Conservation (phyloP, 2,888 invertebrate species). For the Artemia sinica region DNA sequence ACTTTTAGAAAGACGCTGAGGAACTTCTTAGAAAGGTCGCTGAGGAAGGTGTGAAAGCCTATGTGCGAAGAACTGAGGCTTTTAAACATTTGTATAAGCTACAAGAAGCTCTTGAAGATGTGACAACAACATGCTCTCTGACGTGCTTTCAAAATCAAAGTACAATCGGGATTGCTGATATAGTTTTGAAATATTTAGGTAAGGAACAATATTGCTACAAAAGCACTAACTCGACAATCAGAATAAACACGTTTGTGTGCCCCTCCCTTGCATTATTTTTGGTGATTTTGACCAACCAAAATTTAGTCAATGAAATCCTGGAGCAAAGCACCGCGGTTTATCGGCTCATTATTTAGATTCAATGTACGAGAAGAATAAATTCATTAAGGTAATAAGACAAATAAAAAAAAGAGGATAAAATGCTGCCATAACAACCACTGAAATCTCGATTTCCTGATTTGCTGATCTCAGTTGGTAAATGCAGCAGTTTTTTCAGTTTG, state of each 20-base stretch:
- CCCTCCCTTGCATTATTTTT: background rate
- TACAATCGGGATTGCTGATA: conserved; percentile 65
- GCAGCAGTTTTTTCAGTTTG: too few relatives aligned
- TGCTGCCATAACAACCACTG: too few relatives aligned
- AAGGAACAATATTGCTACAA: conserved; percentile 23
- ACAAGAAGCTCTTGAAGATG: conserved; percentile 67
- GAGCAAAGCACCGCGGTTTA: background rate
- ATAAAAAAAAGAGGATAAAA: too few relatives aligned
- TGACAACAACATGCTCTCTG: conserved; percentile 76
- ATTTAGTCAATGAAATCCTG: background rate
- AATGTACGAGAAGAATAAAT: background rate
- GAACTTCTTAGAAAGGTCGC: too few relatives aligned
- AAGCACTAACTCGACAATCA: background rate
- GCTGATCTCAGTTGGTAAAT: too few relatives aligned
- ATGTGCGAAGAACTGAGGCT: conserved; percentile 27
- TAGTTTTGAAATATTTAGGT: conserved; percentile 66
- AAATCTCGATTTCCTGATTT: too few relatives aligned
- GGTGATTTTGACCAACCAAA: background rate
- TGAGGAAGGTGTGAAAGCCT: conserved; percentile 29
- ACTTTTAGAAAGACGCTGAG: conserved; percentile 43
- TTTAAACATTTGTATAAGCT: conserved; percentile 62
- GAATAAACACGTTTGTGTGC: background rate
- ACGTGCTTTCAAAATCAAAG: conserved; percentile 69
- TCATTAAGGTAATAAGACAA: too few relatives aligned
- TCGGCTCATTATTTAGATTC: background rate